Percentiles rank a stretch among this genome's conserved stretches.
Evolutionary conservation across 2,888 invertebrate species (phyloP).

Genomic region (Melinaea menophilus): DNA sequence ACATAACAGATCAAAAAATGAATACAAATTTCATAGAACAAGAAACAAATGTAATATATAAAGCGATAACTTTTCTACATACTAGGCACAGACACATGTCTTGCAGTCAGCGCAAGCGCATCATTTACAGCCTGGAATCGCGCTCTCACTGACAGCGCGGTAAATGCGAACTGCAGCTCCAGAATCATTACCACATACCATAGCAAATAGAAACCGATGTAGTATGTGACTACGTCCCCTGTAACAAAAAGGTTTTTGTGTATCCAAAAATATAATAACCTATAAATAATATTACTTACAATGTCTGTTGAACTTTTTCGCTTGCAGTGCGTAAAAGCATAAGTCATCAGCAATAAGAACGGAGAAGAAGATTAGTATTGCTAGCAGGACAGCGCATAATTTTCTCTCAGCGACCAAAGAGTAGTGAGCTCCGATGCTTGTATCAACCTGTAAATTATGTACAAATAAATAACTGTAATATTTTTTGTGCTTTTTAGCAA

Average conservation of each 20-base stretch:
- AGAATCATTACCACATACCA: constrained; percentile 78
- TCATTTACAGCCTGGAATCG: constrained; percentile 76
- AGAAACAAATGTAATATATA: no score
- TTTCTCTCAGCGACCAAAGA: constrained; percentile 60
- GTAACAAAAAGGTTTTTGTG: constrained; percentile 11
- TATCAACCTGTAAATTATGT: constrained; percentile 56
- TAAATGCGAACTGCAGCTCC: constrained; percentile 79
- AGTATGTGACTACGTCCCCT: constrained; percentile 73
- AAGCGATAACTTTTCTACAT: constrained; percentile 19
- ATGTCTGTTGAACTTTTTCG: constrained; percentile 55
- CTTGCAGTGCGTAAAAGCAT: constrained; percentile 64
- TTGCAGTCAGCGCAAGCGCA: constrained; percentile 66
- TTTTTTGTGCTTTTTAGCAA: no score
- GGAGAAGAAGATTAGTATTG: constrained; percentile 65
- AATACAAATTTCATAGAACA: no score
- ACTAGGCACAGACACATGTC: constrained; percentile 56
- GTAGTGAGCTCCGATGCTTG: constrained; percentile 63
- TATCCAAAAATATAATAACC: background rate
- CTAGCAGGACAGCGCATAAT: constrained; percentile 57
- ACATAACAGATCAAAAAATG: no score
- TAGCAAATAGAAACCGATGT: constrained; percentile 77
- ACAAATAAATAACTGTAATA: background rate
- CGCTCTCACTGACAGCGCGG: constrained; percentile 75
- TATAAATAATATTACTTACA: constrained; percentile 48
- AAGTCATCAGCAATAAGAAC: constrained; percentile 66